Percentiles rank a stretch among this genome's conserved stretches.
Evolutionary conservation across 1,140 invertebrate genomes (phyloP).

Genomic region (Apis mellifera): DNA sequence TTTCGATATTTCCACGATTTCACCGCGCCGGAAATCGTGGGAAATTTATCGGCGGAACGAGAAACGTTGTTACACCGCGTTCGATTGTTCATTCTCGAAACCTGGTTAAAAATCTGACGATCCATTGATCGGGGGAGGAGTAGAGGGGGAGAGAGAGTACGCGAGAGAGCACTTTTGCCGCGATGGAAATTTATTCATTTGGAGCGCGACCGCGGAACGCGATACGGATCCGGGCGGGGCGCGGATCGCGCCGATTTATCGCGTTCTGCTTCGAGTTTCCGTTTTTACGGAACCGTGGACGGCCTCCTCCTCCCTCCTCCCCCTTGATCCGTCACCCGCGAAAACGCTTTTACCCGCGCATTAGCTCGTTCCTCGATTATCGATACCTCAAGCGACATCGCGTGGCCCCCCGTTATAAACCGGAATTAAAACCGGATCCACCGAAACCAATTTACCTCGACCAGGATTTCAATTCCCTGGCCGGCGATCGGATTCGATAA

Average conservation of each 20-base stretch:
- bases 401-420: conserved; percentile 28
- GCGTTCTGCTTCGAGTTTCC: conserved; percentile 29
- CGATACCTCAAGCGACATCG: conserved; percentile 42
- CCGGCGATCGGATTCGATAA: not conserved
- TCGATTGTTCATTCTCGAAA: not conserved
- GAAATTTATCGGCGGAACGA: not conserved
- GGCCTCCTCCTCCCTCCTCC: conserved; percentile 4
- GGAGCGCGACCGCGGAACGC: not conserved
- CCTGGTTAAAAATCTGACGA: not conserved
- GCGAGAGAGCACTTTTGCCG: not conserved
- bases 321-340: conserved; percentile 23
- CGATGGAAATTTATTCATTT: conserved; percentile 55
- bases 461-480: conserved; percentile 26
- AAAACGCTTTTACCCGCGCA: conserved; percentile 43
- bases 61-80: not conserved
- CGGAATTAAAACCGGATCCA: conserved; percentile 46
- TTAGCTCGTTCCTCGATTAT: conserved; percentile 58
- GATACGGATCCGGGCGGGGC: not conserved
- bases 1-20: not conserved
- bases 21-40: not conserved
- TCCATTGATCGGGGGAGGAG: not conserved
- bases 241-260: conserved; percentile 40
- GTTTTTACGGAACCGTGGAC: conserved; percentile 36
- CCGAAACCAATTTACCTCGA: conserved; percentile 38
- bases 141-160: too few species aligned